Evolutionary conservation across 2,888 invertebrate genomes (phyloP).

Genomic region (Oligia fasciuncula): DNA sequence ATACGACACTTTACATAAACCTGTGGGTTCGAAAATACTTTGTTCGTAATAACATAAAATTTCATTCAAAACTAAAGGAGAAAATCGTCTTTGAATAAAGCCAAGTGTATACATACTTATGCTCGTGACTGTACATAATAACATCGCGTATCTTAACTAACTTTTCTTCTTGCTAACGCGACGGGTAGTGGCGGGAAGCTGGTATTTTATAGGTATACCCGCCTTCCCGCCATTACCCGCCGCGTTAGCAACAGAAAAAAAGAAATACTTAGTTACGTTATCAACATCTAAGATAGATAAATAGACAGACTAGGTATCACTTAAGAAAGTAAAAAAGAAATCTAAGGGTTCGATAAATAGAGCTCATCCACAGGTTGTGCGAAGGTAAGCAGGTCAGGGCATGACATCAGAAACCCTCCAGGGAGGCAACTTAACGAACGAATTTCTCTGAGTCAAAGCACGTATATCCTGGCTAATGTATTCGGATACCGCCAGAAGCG

Average conservation of each 20-base stretch:
- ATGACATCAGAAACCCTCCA: slow-evolving; percentile 70
- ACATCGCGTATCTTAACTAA: neutral
- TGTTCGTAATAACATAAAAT: no score
- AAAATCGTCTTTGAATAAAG: no score
- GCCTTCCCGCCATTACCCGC: neutral
- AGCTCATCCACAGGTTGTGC: slow-evolving; percentile 60
- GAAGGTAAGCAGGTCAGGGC: slow-evolving; percentile 70
- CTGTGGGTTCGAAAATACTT: no score
- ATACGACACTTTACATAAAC: no score
- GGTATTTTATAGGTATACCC: no score
- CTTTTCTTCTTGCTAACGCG: neutral
- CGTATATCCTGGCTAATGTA: slow-evolving; percentile 81
- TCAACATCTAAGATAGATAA: neutral
- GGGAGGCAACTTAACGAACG: slow-evolving; percentile 76
- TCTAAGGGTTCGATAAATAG: slow-evolving; percentile 18
- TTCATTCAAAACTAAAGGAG: no score
- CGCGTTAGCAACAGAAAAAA: neutral
- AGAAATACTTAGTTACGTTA: neutral
- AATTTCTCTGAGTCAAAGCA: slow-evolving; percentile 78
- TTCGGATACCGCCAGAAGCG: slow-evolving; percentile 79
- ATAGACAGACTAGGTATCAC: neutral
- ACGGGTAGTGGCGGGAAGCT: no score
- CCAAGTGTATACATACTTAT: no score
- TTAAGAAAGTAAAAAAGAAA: slow-evolving; percentile 16
- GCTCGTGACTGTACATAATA: no score